A percentile compares a stretch with the other conserved stretches of the same genome.
These are phyloP conservation scores for Suncus etruscus DNA, from an alignment of 2,113 vertebrate genomes.

Conservation along the genomic window DNA sequence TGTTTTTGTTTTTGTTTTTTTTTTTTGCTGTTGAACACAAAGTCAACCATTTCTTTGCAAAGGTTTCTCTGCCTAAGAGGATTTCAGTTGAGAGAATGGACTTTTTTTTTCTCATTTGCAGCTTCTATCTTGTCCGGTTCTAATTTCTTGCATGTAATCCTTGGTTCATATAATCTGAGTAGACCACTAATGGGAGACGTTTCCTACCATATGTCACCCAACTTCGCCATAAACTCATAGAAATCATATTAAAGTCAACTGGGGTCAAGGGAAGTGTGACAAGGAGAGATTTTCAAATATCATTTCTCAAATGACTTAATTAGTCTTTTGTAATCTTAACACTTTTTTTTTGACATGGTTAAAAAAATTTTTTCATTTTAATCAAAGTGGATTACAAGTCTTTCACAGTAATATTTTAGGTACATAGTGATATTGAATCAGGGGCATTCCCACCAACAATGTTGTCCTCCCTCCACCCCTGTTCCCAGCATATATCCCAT, in stretches of 20 bases:
- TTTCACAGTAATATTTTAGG: too few species aligned
- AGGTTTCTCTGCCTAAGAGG: background rate
- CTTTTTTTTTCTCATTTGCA: background rate
- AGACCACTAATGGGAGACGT: background rate
- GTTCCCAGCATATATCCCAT: too few species aligned
- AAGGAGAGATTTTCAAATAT: background rate
- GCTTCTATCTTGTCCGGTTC: background rate
- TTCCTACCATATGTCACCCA: too few species aligned
- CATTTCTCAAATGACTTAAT: background rate
- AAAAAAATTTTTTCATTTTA: too few species aligned
- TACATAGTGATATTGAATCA: too few species aligned
- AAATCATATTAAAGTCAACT: background rate
- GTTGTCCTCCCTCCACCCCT: too few species aligned
- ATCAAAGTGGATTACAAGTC: background rate
- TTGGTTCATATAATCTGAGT: too few species aligned
- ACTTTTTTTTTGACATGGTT: background rate
- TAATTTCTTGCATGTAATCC: background rate
- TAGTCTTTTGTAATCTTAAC: background rate
- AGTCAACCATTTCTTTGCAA: conserved; percentile 20
- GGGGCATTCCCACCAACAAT: too few species aligned
- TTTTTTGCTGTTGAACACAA: conserved; percentile 11
- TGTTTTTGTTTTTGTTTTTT: too few species aligned
- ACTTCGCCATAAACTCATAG: background rate
- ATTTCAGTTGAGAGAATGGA: background rate
- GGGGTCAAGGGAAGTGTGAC: background rate